A percentile compares a stretch with the other conserved stretches of the same genome.
Conservation (phyloP, 2,113 vertebrate genomes). For the Myiopsitta monachus region DNA sequence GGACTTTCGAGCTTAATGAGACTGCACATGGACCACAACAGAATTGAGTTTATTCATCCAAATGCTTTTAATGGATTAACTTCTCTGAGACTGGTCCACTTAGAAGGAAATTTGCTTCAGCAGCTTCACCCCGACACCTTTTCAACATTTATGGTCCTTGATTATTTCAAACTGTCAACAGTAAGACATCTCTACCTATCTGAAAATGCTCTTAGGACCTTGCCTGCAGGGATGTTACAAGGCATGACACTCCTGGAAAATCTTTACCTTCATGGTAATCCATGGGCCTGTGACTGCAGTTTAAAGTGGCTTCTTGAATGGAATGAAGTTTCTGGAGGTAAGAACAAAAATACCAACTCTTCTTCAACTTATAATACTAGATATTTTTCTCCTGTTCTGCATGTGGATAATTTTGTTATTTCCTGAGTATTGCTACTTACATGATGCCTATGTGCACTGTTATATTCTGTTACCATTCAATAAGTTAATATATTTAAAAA, state of each 20-base stretch:
- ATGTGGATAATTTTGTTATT: not conserved
- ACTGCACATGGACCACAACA: slow-evolving; percentile 91
- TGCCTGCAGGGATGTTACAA: slow-evolving; percentile 73
- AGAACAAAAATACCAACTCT: not conserved
- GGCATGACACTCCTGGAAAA: slow-evolving; percentile 84
- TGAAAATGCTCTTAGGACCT: slow-evolving; percentile 79
- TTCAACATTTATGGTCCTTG: slow-evolving; percentile 81
- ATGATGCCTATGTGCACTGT: not conserved
- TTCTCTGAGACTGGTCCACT: slow-evolving; percentile 83
- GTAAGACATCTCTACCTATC: slow-evolving; percentile 87
- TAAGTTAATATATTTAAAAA: not conserved
- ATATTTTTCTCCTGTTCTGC: not conserved
- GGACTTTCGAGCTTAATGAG: slow-evolving; percentile 82
- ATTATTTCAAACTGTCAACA: slow-evolving; percentile 82
- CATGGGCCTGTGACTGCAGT: slow-evolving; percentile 87
- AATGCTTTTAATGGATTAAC: slow-evolving; percentile 86
- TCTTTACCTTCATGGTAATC: slow-evolving; percentile 88
- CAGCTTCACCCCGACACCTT: slow-evolving; percentile 87
- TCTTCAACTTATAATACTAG: not conserved
- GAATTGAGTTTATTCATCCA: slow-evolving; percentile 86
- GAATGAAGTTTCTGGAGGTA: slow-evolving; percentile 79
- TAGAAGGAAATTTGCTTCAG: slow-evolving; percentile 87
- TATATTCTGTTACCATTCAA: not conserved
- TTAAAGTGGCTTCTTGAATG: slow-evolving; percentile 82
- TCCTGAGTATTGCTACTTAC: not conserved